Conservation (phyloP, 2,113 vertebrate genomes). For the Numida meleagris region DNA sequence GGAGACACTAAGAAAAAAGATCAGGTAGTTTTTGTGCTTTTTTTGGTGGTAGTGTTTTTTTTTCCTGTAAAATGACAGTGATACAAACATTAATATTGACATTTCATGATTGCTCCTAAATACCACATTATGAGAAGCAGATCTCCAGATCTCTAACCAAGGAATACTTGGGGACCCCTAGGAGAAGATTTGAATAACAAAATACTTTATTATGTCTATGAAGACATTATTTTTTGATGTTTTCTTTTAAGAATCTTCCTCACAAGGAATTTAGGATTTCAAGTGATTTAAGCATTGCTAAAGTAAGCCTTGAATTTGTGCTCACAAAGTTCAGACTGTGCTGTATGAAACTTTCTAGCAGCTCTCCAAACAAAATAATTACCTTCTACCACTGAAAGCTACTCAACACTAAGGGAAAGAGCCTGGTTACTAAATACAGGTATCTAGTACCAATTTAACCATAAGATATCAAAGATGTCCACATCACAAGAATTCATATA, state of each 20-base stretch:
- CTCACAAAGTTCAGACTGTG: neutral
- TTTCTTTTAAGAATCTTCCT: neutral
- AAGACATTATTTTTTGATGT: neutral
- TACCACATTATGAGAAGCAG: slow-evolving; percentile 31
- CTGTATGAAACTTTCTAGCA: neutral
- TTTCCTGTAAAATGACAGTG: neutral
- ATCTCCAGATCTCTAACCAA: slow-evolving; percentile 4
- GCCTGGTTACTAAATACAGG: neutral
- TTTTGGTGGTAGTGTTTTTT: accelerated
- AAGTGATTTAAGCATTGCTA: neutral
- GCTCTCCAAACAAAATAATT: neutral
- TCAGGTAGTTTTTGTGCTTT: neutral
- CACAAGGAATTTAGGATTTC: slow-evolving; percentile 4
- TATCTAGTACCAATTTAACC: neutral
- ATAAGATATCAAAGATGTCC: neutral
- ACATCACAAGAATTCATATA: neutral
- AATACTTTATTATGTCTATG: slow-evolving; percentile 15
- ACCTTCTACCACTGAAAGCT: neutral
- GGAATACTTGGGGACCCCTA: neutral
- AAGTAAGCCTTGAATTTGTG: neutral
- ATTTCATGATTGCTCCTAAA: slow-evolving; percentile 31
- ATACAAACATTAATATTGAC: slow-evolving; percentile 19
- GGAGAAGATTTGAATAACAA: neutral
- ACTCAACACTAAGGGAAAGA: neutral
- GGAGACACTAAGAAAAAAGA: slow-evolving; percentile 43